Evolutionary conservation across 1,140 invertebrate genomes (phyloP).

Genomic region (Patella vulgata): DNA sequence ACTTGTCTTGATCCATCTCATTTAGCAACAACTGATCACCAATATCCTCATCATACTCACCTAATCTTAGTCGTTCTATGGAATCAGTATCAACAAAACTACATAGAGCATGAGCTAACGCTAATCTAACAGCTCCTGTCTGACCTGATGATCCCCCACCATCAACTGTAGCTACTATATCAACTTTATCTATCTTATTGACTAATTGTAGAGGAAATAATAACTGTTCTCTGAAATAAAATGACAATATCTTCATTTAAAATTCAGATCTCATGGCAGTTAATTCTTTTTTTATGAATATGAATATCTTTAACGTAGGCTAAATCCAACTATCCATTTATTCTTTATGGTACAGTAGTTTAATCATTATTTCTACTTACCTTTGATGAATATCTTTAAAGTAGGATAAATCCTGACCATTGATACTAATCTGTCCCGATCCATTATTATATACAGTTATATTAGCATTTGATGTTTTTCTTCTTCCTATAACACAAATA

Average conservation of each 20-base stretch:
- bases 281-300: slow-evolving; percentile 5
- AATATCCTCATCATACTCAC: slow-evolving; percentile 66
- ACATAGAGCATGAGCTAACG: slow-evolving; percentile 79
- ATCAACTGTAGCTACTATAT: slow-evolving; percentile 81
- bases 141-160: slow-evolving; percentile 79
- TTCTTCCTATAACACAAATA: slow-evolving; percentile 71
- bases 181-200: slow-evolving; percentile 80
- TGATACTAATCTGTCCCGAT: slow-evolving; percentile 83
- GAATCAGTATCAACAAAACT: slow-evolving; percentile 83
- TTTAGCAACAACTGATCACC: neutral
- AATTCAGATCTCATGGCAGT: neutral
- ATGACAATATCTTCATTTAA: neutral
- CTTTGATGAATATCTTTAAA: slow-evolving; percentile 74
- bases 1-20: too few species aligned
- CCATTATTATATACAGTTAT: slow-evolving; percentile 80
- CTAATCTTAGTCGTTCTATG: slow-evolving; percentile 87
- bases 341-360: too few species aligned
- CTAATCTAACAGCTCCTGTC: slow-evolving; percentile 86
- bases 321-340: too few species aligned
- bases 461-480: slow-evolving; percentile 76
- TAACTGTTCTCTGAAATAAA: slow-evolving; percentile 71
- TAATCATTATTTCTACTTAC: too few species aligned
- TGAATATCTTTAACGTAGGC: slow-evolving; percentile 76
- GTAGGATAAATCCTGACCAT: slow-evolving; percentile 78
- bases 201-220: slow-evolving; percentile 88